Base-by-base conservation (phyloP, 2,888 invertebrate species). In the Congeria kusceri region DNA sequence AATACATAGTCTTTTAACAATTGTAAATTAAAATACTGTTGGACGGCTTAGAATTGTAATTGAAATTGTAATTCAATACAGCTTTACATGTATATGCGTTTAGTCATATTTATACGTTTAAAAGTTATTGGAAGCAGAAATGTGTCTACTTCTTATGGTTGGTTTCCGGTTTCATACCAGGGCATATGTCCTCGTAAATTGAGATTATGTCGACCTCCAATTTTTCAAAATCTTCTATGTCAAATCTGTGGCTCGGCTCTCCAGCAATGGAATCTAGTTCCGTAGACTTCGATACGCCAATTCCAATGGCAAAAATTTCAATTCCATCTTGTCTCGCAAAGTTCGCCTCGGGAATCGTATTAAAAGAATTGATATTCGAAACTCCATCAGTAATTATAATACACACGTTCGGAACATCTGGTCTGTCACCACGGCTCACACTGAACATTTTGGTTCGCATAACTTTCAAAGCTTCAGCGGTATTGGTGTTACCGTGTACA, bases 351-450 rank as follows among this genome's bases (percentile, higher is more conserved):
- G 87, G 88, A 25, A 89, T 65, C 0, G 89, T 90, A 58, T 79
- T 56, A 15, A 83, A 76, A 3, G 80, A 69, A 62, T 91, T 86
- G 65, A 91, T 88, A 71, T 90, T 91, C n/a, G 90, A 90, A 28
- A 85, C 87, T 3, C 92, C 92, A 72, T 91, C 91, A 28, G 91
- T 91, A 28, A 91, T 77, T 66, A 91, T 71, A 64, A 91, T 82
- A n/a, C 82, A 88, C 64, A 89, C 78, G 77, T 91, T 90, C 18
- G 81, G 83, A 13, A 85, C 84, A 56, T 77, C 73, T 3, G 78
- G 59, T 44, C 90, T 76, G 77, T 91, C 91, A 11, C 91, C 91
- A 27, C 83, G 84, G 15, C 47, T 71, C 13, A 64, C 15, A 11
- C 79, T 83, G 76, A 88, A 91, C 80, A 88, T 86, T 32, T 81